Evolutionary conservation across 2,113 vertebrate genomes (phyloP).

Genomic region (Thunnus maccoyii): DNA sequence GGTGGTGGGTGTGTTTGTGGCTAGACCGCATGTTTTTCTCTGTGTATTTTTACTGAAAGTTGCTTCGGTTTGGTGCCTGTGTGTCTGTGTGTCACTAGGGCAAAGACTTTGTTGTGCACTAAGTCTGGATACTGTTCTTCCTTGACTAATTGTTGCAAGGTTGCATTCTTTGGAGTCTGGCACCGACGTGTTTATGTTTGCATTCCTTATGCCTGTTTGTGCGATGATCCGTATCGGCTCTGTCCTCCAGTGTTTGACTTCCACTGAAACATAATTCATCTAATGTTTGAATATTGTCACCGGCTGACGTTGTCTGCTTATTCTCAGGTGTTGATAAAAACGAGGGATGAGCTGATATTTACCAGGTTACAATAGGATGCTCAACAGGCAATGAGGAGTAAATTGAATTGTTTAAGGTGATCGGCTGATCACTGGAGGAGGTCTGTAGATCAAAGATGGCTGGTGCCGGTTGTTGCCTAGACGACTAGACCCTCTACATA

Average conservation of each 20-base stretch:
- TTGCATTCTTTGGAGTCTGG: constrained; percentile 31
- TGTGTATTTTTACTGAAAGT: not conserved
- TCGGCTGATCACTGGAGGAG: not conserved
- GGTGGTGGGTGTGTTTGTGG: not conserved
- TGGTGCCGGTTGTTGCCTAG: not conserved
- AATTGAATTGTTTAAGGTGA: not conserved
- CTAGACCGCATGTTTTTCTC: not conserved
- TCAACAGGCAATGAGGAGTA: not conserved
- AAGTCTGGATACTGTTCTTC: constrained; percentile 17
- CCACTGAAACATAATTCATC: constrained; percentile 16
- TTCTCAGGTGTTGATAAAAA: constrained; percentile 14
- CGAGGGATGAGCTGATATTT: constrained; percentile 19
- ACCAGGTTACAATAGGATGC: constrained; percentile 3
- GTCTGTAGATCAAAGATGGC: not conserved
- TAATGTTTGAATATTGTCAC: constrained; percentile 20
- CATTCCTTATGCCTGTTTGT: constrained; percentile 12
- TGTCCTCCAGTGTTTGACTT: not conserved
- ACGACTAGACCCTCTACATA: not conserved
- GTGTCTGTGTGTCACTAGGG: not conserved
- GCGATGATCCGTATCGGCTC: not conserved
- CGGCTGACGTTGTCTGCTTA: constrained; percentile 1
- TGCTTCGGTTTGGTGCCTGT: constrained; percentile 1
- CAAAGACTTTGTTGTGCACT: constrained; percentile 4
- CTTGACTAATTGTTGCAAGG: constrained; percentile 48
- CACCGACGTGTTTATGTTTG: constrained; percentile 53